A percentile compares a stretch with the other conserved stretches of the same genome.
Conservation (phyloP, 2,797 vertebrate genomes). For the Lithobates sylvaticus region DNA sequence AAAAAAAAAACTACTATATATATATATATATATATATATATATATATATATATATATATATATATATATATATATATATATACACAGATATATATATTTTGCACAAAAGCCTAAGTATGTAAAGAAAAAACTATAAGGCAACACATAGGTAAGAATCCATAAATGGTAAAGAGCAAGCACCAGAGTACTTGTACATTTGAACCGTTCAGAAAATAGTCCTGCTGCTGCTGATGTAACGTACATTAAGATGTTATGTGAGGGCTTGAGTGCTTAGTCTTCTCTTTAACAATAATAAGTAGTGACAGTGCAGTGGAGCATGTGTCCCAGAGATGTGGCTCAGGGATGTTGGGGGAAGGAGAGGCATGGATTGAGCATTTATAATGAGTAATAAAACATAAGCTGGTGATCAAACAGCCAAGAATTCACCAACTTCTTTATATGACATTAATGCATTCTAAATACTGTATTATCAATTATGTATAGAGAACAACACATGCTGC, state of each 20-base stretch:
- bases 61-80: too few relatives aligned
- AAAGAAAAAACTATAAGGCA: neutral
- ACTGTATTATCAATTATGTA: conserved; percentile 34
- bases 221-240: conserved; percentile 36
- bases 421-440: conserved; percentile 25
- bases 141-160: neutral
- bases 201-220: conserved; percentile 12
- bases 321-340: conserved; percentile 51
- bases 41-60: too few relatives aligned
- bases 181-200: conserved; percentile 21
- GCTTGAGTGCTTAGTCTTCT: conserved; percentile 48
- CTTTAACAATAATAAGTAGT: conserved; percentile 16
- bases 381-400: conserved; percentile 54
- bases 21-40: too few relatives aligned
- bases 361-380: conserved; percentile 24
- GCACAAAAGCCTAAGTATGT: too few relatives aligned
- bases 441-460: conserved; percentile 29
- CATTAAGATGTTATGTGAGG: conserved; percentile 43
- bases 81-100: too few relatives aligned
- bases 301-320: conserved; percentile 41
- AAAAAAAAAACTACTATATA: too few relatives aligned
- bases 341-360: conserved; percentile 44
- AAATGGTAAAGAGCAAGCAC: neutral
- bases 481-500: neutral
- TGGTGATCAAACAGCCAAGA: conserved; percentile 28